Base-by-base conservation (phyloP, 2,113 vertebrate genomes). In the Seriola quinqueradiata region DNA sequence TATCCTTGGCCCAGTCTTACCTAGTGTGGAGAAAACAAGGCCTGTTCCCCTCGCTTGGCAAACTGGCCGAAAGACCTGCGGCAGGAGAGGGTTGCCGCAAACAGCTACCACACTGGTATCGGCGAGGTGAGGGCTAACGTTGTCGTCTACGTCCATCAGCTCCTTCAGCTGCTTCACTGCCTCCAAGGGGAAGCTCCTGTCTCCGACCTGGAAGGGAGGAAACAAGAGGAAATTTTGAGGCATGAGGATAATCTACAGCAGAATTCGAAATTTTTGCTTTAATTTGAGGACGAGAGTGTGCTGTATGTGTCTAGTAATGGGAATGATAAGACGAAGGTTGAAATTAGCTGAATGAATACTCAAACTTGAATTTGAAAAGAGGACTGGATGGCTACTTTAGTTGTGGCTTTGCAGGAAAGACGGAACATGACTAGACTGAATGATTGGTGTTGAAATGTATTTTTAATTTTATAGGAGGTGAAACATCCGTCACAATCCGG, bases 91-190 rank as follows among this genome's bases (percentile, higher is more conserved):
- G 70, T 92, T 1, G 7, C 19, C 8, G 12, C 96, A 97, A 1
- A 89, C 46, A 0, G 8, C 3, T 0, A 19, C 11, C 0, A 14
- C 17, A 0, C 17, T 21, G 0, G 9, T 32, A 1, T 57, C 34
- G 0, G 32, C 0, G 1, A 86, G 50, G 11, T 0, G 60, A 7
- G 87, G 68, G 4, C 23, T 71, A 1, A 13, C 8, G 16, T 52
- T 1, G 23, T 14, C 55, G 0, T 72, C 55, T 7, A 52, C 1
- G 6, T 87, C 88, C 86, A 94, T 78, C 67, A 96, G 38, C 44
- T 78, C 75, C 86, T 92, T 95, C 87, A 97, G 93, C 85, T 92
- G 88, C 89, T 96, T 95, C 86, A 96, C 96, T 0, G 96, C 90
- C 67, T 96, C 94, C 85, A 96, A 54, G 7, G 95, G 54, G 77